These are phyloP conservation scores for Tipula vernalis DNA, from an alignment of 2,888 invertebrate genomes.

Conservation along the genomic window DNA sequence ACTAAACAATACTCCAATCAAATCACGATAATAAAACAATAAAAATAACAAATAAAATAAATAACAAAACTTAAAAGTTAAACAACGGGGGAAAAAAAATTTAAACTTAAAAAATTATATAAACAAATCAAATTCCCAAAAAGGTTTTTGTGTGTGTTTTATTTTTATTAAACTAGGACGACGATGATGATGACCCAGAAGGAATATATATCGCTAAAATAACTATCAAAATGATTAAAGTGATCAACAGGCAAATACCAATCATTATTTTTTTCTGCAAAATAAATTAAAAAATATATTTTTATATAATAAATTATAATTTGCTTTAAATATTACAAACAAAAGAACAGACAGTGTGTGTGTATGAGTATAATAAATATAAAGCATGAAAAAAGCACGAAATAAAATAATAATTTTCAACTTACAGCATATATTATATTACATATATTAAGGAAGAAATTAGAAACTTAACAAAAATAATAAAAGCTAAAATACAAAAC, in stretches of 20 bases:
- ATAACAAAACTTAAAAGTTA: neutral
- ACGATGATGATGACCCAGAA: neutral
- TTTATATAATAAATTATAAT: neutral
- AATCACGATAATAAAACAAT: neutral
- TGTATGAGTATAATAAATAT: neutral
- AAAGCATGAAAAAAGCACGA: neutral
- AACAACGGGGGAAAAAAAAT: neutral
- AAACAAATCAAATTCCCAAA: neutral
- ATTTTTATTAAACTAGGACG: neutral
- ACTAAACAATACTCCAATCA: neutral
- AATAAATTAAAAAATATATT: constrained; percentile 32
- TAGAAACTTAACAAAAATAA: neutral
- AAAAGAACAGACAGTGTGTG: neutral
- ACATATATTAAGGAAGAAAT: neutral
- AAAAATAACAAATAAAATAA: constrained; percentile 5
- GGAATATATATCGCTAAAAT: constrained; percentile 36
- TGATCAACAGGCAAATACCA: constrained; percentile 69
- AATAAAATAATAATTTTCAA: neutral
- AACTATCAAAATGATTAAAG: constrained; percentile 64
- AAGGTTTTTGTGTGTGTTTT: neutral
- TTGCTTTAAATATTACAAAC: neutral
- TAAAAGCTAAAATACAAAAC: neutral
- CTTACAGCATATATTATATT: neutral
- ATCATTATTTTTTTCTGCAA: constrained; percentile 84
- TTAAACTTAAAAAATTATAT: neutral